Percentiles rank a stretch among this genome's conserved stretches.
These are phyloP conservation scores for Ectemnius lituratus DNA, from an alignment of 2,888 invertebrate species.

Conservation along the genomic window DNA sequence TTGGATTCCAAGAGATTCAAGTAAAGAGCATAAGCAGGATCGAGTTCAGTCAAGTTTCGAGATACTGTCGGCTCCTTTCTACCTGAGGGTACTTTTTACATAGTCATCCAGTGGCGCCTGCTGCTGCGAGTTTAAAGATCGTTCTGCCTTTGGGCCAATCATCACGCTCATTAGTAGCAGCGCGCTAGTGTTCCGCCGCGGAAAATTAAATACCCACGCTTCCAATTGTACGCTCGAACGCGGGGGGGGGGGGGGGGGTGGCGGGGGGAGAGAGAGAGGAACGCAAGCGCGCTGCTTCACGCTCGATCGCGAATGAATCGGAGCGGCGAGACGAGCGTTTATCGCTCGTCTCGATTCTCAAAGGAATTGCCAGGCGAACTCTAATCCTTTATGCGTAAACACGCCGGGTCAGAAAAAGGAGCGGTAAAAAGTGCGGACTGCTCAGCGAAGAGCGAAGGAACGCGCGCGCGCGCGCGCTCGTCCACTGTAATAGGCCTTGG, in stretches of 20 bases:
- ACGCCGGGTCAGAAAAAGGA: neutral
- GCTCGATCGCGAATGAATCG: conserved; percentile 27
- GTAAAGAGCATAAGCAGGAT: neutral
- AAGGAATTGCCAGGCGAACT: neutral
- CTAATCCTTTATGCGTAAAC: conserved; percentile 5
- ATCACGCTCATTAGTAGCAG: conserved; percentile 47
- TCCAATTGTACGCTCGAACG: conserved; percentile 11
- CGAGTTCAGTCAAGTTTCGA: conserved; percentile 37
- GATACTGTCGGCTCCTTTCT: conserved; percentile 49
- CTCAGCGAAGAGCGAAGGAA: neutral
- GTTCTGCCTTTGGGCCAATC: conserved; percentile 27
- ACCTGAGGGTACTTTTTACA: conserved; percentile 45
- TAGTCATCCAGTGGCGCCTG: conserved; percentile 72
- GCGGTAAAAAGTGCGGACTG: neutral
- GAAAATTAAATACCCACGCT: conserved; percentile 41
- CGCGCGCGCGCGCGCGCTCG: neutral
- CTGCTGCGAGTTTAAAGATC: conserved; percentile 29
- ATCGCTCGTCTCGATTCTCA: neutral
- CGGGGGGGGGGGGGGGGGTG: too few species aligned
- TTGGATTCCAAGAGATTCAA: neutral
- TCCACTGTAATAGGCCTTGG: neutral
- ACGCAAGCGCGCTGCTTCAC: conserved; percentile 17
- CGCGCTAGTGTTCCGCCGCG: conserved; percentile 23
- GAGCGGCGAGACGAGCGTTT: neutral
- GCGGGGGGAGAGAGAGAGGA: too few species aligned